phyloP scores from a whole-genome alignment of 2,888 invertebrate species.

The Philonicus albiceps region DNA sequence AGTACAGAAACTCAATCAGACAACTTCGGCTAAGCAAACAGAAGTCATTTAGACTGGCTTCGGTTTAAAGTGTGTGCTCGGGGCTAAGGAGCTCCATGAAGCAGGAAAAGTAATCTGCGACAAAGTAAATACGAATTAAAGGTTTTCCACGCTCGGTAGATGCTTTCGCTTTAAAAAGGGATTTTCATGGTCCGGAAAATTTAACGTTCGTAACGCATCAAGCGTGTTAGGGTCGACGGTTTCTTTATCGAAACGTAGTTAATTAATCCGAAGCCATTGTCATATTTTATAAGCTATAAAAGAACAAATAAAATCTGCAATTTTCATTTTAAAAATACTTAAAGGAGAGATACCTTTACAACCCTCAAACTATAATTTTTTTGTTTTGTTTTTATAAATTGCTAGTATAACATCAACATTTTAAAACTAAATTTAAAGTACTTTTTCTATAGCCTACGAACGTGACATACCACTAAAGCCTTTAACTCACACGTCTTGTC shows the following conservation, averaged over 20 bases:
- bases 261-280: neutral
- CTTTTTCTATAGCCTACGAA: too few species aligned
- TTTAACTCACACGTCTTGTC: too few species aligned
- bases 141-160: neutral
- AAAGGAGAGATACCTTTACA: too few species aligned
- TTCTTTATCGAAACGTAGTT: neutral
- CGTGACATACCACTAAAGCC: too few species aligned
- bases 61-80: neutral
- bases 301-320: neutral
- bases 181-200: neutral
- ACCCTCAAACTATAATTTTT: too few species aligned
- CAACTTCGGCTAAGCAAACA: slow-evolving; percentile 2
- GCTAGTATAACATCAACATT: too few species aligned
- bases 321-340: neutral
- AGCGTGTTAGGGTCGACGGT: neutral
- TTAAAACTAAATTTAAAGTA: too few species aligned
- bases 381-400: too few species aligned
- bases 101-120: neutral
- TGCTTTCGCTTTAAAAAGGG: neutral
- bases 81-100: neutral
- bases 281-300: neutral
- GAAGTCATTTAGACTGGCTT: slow-evolving; percentile 6
- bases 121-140: neutral
- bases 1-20: slow-evolving; percentile 8
- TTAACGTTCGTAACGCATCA: neutral